Evolutionary conservation across 2,888 invertebrate species (phyloP), one percentile per base, ranked within the genome.

Genomic region (Ceratothoa steindachneri): DNA sequence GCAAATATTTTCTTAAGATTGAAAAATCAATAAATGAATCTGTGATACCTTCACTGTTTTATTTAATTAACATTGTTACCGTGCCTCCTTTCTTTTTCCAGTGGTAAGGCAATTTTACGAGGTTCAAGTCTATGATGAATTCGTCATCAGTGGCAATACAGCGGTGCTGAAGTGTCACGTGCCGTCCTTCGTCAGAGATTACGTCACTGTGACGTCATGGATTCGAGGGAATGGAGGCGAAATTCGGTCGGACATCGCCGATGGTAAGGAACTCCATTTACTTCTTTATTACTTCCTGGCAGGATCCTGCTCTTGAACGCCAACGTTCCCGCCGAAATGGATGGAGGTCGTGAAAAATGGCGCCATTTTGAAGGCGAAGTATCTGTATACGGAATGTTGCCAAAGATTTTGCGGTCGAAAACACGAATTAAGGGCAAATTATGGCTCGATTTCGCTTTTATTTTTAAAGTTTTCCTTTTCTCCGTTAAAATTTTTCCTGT

Each of bases 41-140:
- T n/a, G n/a, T n/a, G n/a, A n/a, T n/a, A n/a, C n/a, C n/a, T n/a
- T n/a, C n/a, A n/a, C n/a, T n/a, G n/a, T n/a, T n/a, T n/a, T n/a
- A n/a, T n/a, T n/a, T n/a, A n/a, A n/a, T n/a, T n/a, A n/a, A n/a
- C n/a, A n/a, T n/a, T n/a, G n/a, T n/a, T n/a, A n/a, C n/a, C n/a
- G n/a, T n/a, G n/a, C n/a, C 15, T 41, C 15, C 41, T 41, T 41
- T 41, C 15, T 41, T 64, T 30, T 72, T 73, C 24, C 80, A 81
- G 81, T 81, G 67, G 81, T 81, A 19, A 77, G 77, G 55, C 81
- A 81, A 77, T 77, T 77, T 71, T 81, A 81, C 76, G 81, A 81
- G 74, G 78, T 81, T 2, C 80, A 80, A 51, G 81, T 81, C 7
- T 80, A 80, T 60, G 81, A 81, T 68, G 81, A 81, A 71, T 81